Evolutionary conservation across 2,113 vertebrate species (phyloP).

Genomic region (Cinclus mexicanus): DNA sequence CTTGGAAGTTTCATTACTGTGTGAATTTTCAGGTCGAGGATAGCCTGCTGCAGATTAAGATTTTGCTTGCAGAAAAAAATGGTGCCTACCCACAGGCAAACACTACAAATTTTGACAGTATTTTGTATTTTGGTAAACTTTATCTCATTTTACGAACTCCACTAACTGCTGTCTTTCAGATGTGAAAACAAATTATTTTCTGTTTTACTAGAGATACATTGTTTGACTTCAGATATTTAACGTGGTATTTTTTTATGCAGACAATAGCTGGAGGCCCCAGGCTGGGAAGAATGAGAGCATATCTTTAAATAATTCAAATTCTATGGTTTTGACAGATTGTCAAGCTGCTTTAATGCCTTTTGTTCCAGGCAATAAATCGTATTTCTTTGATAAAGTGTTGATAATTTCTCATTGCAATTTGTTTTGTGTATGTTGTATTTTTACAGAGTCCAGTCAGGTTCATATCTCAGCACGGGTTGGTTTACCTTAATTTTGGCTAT

Average conservation of each 20-base stretch:
- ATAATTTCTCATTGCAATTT: slow-evolving; percentile 71
- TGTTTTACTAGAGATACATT: slow-evolving; percentile 17
- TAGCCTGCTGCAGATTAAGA: background rate
- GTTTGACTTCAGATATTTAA: slow-evolving; percentile 61
- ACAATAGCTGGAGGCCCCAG: slow-evolving; percentile 46
- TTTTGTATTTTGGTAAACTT: background rate
- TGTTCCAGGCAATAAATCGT: slow-evolving; percentile 73
- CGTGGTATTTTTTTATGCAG: slow-evolving; percentile 12
- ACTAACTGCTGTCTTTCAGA: background rate
- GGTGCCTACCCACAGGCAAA: background rate
- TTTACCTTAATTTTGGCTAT: slow-evolving; percentile 98
- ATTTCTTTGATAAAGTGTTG: slow-evolving; percentile 62
- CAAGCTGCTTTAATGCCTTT: slow-evolving; percentile 71
- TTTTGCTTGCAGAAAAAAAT: background rate
- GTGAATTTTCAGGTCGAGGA: background rate
- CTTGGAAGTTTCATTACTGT: background rate
- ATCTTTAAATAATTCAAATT: slow-evolving; percentile 84
- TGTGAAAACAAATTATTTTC: slow-evolving; percentile 49
- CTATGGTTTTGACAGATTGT: slow-evolving; percentile 79
- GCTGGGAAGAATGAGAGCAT: slow-evolving; percentile 37
- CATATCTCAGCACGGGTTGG: slow-evolving; percentile 98
- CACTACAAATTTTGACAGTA: background rate
- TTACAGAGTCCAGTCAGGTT: slow-evolving; percentile 94
- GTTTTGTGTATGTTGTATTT: slow-evolving; percentile 63
- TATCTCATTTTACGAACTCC: background rate